A percentile compares a stretch with the other conserved stretches of the same genome.
Evolutionary conservation across 2,888 invertebrate species (phyloP).

Genomic region (Drosophila kambysellisi): DNA sequence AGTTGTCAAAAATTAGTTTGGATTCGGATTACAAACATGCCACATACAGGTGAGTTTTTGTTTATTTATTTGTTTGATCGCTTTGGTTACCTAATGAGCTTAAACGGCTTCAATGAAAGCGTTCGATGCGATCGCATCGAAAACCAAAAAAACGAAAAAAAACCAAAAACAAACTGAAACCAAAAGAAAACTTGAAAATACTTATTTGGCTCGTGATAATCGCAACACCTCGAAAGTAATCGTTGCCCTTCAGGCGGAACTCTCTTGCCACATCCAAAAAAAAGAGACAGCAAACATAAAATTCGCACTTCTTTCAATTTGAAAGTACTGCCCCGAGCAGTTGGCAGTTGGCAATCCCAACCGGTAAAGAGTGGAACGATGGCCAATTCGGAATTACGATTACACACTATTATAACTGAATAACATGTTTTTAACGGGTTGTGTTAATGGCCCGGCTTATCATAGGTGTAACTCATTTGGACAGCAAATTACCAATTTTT

Average conservation of each 20-base stretch:
- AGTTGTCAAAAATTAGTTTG: slow-evolving; percentile 47
- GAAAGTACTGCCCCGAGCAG: slow-evolving; percentile 16
- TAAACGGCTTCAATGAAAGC: slow-evolving; percentile 42
- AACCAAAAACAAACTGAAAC: slow-evolving; percentile 8
- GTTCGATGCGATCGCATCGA: slow-evolving; percentile 39
- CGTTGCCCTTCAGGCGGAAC: slow-evolving; percentile 19
- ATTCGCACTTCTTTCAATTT: slow-evolving; percentile 60
- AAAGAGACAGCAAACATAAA: slow-evolving; percentile 46
- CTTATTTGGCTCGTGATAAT: slow-evolving; percentile 34
- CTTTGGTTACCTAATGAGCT: slow-evolving; percentile 61
- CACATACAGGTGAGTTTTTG: slow-evolving; percentile 73
- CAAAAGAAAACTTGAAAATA: slow-evolving; percentile 21
- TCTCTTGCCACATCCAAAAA: slow-evolving; percentile 5
- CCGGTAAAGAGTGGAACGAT: background rate
- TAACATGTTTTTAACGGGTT: background rate
- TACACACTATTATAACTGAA: slow-evolving; percentile 1
- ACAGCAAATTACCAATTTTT: background rate
- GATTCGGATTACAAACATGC: slow-evolving; percentile 59
- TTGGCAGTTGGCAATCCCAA: background rate
- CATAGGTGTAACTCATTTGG: background rate
- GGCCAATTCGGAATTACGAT: slow-evolving; percentile 22
- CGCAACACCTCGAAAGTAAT: slow-evolving; percentile 22
- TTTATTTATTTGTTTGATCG: background rate
- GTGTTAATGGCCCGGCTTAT: background rate
- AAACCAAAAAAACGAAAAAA: slow-evolving; percentile 2